Percentiles rank a stretch among this genome's conserved stretches.
Conservation (phyloP, 2,113 vertebrate genomes). For the Campylomormyrus numenius region DNA sequence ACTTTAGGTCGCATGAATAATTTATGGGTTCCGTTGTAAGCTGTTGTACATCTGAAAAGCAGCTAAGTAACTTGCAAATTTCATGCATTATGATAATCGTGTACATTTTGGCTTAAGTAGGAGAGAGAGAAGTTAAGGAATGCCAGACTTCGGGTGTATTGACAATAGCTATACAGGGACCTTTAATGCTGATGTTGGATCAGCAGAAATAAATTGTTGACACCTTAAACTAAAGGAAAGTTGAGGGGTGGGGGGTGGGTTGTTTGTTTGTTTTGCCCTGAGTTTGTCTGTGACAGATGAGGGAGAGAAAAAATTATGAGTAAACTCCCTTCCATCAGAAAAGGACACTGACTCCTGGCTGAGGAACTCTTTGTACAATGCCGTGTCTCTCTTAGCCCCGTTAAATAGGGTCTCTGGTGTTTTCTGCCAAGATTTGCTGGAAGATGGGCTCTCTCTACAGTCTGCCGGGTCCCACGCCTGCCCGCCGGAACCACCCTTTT, state of each 20-base stretch:
- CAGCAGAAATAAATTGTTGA: background rate
- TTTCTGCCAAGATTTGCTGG: constrained; percentile 47
- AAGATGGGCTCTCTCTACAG: constrained; percentile 41
- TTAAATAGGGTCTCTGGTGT: constrained; percentile 17
- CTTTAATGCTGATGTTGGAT: background rate
- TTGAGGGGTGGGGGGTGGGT: too few species aligned
- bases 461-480: background rate
- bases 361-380: background rate
- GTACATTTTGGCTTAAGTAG: background rate
- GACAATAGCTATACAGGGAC: background rate
- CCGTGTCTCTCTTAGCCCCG: constrained; percentile 23
- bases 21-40: constrained; percentile 57
- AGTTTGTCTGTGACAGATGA: background rate
- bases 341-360: background rate
- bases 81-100: background rate
- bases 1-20: constrained; percentile 59
- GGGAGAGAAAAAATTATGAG: background rate
- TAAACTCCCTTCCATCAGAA: background rate
- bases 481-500: background rate
- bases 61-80: background rate
- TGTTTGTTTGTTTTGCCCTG: background rate
- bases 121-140: background rate
- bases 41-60: constrained; percentile 53
- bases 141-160: background rate
- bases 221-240: background rate